Evolutionary conservation across 2,888 invertebrate species (phyloP), one percentile per base, ranked within the genome.

Genomic region (Minunthozetes semirufus): DNA sequence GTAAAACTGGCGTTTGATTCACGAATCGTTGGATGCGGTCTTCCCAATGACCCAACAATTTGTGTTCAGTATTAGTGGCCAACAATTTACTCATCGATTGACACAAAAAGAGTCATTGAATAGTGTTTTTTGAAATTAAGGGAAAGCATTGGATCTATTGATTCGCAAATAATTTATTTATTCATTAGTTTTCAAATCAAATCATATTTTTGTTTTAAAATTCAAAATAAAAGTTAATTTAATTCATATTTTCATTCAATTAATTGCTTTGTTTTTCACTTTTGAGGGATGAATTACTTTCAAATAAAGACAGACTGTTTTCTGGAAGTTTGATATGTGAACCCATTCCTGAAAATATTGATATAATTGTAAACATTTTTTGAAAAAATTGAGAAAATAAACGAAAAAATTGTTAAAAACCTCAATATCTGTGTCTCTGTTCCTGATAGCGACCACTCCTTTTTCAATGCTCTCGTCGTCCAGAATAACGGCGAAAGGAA

Each of bases 1-100:
- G 87, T 91, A 17, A 90, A 90, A 81, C 84, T 91, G 72, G 90
- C 90, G 70, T 91, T 90, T 80, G 91, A 91, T 81, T 86, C 87
- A 25, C 87, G 84, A 75, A 85, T 90, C 79, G 88, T 89, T n/a
- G 91, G 90, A 70, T 91, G 91, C 80, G 91, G 90, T 82, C 90
- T 90, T 89, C 91, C 91, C 0, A 73, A 59, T n/a, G 77, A 77
- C 46, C 75, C 75, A 42, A 75, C 77, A 9, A 71, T 77, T 27
- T 77, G 77, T 76, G 76, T 77, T 33, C 72, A 76, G 22, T 76
- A 76, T 71, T 76, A 70, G 56, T 29, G 6, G 22, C n/a, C n/a
- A 56, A 56, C 56, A 50, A 13, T 25, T 29, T 29, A 33, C 33
- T 5, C 33, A n/a, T n/a, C n/a, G 33, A 63, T 63, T 63, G 33